Conservation (phyloP, 2,888 invertebrate genomes). For the Metacarcinus magister region DNA sequence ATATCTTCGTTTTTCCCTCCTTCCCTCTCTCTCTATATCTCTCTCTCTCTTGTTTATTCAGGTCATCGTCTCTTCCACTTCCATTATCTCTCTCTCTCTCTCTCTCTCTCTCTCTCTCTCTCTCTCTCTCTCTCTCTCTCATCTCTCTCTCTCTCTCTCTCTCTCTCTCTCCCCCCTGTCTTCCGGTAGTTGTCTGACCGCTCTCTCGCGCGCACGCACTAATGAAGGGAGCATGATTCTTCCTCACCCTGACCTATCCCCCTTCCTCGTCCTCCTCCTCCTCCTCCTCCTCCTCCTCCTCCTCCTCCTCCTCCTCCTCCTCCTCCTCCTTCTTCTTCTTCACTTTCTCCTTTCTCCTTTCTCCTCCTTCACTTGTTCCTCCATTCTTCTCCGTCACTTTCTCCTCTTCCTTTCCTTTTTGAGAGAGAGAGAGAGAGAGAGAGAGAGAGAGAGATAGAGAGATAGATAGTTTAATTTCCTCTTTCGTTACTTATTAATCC, state of each 20-base stretch:
- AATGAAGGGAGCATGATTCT: neutral
- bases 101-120: neutral
- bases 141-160: neutral
- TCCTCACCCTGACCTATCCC: neutral
- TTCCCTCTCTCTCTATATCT: neutral
- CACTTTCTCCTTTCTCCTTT: neutral
- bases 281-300: constrained; percentile 12
- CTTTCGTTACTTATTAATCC: neutral
- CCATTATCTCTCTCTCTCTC: neutral
- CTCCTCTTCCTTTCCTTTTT: neutral
- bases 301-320: neutral
- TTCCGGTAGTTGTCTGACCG: neutral
- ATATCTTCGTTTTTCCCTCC: neutral
- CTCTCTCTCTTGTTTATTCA: neutral
- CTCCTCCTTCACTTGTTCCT: too few species aligned
- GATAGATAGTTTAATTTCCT: neutral
- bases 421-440: neutral
- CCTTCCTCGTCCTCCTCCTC: neutral
- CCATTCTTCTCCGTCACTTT: neutral
- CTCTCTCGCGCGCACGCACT: neutral
- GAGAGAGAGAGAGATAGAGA: constrained; percentile 14
- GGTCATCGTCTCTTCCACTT: neutral
- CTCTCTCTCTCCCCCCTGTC: neutral
- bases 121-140: neutral
- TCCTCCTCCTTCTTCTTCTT: neutral